A percentile compares a stretch with the other conserved stretches of the same genome.
Evolutionary conservation across 2,888 invertebrate species (phyloP).

Genomic region (Drosophila leonis): DNA sequence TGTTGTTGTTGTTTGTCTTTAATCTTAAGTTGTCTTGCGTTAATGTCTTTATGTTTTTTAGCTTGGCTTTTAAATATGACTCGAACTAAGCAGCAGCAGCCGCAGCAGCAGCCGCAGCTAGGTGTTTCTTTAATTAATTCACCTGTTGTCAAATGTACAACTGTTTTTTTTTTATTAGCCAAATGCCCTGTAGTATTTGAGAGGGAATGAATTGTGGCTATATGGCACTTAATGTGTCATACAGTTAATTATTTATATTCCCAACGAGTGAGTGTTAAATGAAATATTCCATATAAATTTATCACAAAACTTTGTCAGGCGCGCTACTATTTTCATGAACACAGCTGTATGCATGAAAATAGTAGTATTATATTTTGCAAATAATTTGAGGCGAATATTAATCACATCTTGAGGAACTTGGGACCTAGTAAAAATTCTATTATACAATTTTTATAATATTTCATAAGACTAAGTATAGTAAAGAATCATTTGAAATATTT

Average conservation of each 20-base stretch:
- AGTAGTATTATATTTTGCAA: neutral
- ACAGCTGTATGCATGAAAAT: neutral
- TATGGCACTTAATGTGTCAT: neutral
- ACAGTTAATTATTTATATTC: neutral
- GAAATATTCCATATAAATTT: neutral
- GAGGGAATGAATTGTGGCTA: too few relatives aligned
- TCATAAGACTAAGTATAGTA: too few relatives aligned
- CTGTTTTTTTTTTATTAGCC: conserved; percentile 38
- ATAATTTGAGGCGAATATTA: neutral
- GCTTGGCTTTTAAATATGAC: conserved; percentile 54
- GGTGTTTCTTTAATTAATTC: conserved; percentile 76
- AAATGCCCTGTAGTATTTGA: conserved; percentile 23
- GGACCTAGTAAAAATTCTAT: too few relatives aligned
- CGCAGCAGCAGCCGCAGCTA: neutral
- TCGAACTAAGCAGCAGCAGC: conserved; percentile 13
- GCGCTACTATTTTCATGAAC: too few relatives aligned
- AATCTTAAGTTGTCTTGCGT: conserved; percentile 56
- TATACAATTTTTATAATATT: too few relatives aligned
- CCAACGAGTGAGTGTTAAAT: neutral
- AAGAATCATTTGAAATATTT: too few relatives aligned
- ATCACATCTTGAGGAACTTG: neutral
- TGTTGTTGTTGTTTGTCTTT: conserved; percentile 33
- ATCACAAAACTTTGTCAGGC: too few relatives aligned
- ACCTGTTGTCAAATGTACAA: conserved; percentile 63
- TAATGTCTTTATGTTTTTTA: conserved; percentile 65